Conservation (phyloP, 2,888 invertebrate genomes). For the Ophion obscuratus region DNA sequence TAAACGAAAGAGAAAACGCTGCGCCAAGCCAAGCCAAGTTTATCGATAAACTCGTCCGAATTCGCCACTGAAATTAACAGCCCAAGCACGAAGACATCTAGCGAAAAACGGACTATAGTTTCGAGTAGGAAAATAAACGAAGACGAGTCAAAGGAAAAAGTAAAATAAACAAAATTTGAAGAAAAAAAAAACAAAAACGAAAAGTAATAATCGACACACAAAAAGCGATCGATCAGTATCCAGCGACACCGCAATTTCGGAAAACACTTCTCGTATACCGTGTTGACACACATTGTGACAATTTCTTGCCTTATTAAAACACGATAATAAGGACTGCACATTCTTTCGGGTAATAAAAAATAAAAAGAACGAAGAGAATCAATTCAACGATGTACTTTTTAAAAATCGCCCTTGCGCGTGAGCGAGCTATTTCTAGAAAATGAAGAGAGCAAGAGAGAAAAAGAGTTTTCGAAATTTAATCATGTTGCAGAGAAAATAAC, state of each 20-base stretch:
- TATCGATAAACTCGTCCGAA: neutral
- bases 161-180: neutral
- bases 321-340: conserved; percentile 68
- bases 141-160: conserved; percentile 14
- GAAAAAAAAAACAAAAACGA: conserved; percentile 19
- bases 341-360: conserved; percentile 45
- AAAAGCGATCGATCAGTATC: conserved; percentile 40
- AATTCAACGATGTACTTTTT: conserved; percentile 57
- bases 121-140: conserved; percentile 28
- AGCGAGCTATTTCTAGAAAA: conserved; percentile 51
- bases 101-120: conserved; percentile 26
- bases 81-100: neutral
- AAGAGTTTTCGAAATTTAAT: conserved; percentile 67
- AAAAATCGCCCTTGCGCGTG: conserved; percentile 46
- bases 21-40: neutral
- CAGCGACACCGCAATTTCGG: neutral
- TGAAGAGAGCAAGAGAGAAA: conserved; percentile 46
- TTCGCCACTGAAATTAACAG: conserved; percentile 15
- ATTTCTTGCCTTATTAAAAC: conserved; percentile 71
- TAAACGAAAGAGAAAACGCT: neutral
- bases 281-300: conserved; percentile 69
- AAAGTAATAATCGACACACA: conserved; percentile 32
- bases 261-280: conserved; percentile 30
- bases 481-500: conserved; percentile 64
- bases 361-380: conserved; percentile 30